A percentile compares a stretch with the other conserved stretches of the same genome.
These are phyloP conservation scores for Anastrepha obliqua DNA, from an alignment of 1,140 invertebrate genomes.

Conservation along the genomic window DNA sequence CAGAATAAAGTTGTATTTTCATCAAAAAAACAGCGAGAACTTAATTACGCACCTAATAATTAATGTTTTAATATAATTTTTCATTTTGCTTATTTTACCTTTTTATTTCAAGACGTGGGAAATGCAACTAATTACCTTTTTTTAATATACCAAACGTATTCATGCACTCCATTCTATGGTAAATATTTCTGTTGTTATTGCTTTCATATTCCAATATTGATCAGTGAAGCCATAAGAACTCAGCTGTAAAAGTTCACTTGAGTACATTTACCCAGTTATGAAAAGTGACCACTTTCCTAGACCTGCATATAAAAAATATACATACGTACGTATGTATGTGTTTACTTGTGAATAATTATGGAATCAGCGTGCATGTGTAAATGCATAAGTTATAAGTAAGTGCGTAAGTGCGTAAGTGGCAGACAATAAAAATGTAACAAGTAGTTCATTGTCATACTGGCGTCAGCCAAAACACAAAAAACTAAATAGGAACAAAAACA, in stretches of 20 bases:
- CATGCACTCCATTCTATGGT: not conserved
- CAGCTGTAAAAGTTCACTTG: slow-evolving; percentile 25
- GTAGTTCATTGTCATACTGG: slow-evolving; percentile 33
- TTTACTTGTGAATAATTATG: not conserved
- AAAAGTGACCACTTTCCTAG: slow-evolving; percentile 6
- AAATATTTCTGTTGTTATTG: not conserved
- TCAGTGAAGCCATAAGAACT: not conserved
- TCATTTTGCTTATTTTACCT: too few species aligned
- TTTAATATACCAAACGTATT: not conserved
- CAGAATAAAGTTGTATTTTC: too few species aligned
- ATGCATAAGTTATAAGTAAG: not conserved
- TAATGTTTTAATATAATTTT: too few species aligned
- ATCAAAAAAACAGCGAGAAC: too few species aligned
- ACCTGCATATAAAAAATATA: not conserved
- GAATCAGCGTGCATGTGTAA: not conserved
- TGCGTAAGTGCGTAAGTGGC: not conserved
- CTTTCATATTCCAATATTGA: not conserved
- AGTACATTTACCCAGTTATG: slow-evolving; percentile 40
- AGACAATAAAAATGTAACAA: slow-evolving; percentile 18
- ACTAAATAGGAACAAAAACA: not conserved
- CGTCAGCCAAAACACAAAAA: slow-evolving; percentile 6
- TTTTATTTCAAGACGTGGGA: not conserved
- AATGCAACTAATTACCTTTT: not conserved
- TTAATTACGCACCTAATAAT: too few species aligned
- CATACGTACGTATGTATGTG: not conserved